phyloP scores from a whole-genome alignment of 2,888 invertebrate genomes.

The Caradrina kadenii region DNA sequence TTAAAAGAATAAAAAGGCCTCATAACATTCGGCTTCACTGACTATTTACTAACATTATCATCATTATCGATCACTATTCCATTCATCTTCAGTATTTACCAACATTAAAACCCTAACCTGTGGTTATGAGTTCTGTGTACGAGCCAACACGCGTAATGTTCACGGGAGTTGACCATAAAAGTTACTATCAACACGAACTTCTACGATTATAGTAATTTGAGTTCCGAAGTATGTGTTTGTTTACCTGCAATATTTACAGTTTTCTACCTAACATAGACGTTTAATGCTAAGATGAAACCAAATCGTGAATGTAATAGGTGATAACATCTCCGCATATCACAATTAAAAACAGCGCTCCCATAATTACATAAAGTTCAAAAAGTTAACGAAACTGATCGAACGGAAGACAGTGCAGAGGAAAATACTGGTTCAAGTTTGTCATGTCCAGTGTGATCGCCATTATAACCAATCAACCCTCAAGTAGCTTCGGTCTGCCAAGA shows the following conservation, averaged over 20 bases:
- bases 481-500: too few species aligned
- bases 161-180: constrained; percentile 36
- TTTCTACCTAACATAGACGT: neutral
- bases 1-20: neutral
- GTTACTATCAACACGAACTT: constrained; percentile 33
- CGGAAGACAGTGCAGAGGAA: too few species aligned
- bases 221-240: constrained; percentile 15
- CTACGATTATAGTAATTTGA: constrained; percentile 28
- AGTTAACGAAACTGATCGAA: neutral
- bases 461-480: neutral
- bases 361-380: neutral
- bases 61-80: too few species aligned
- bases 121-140: constrained; percentile 28
- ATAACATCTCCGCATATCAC: neutral
- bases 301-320: neutral
- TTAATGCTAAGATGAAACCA: neutral
- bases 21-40: too few species aligned
- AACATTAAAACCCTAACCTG: constrained; percentile 9
- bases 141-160: constrained; percentile 31
- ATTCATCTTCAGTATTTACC: constrained; percentile 15
- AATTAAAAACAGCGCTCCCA: neutral
- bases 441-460: neutral
- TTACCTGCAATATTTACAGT: constrained; percentile 3
- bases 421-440: neutral
- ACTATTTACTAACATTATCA: too few species aligned